These are phyloP conservation scores for Chrosomus eos DNA, from an alignment of 2,797 vertebrate genomes.

Conservation along the genomic window DNA sequence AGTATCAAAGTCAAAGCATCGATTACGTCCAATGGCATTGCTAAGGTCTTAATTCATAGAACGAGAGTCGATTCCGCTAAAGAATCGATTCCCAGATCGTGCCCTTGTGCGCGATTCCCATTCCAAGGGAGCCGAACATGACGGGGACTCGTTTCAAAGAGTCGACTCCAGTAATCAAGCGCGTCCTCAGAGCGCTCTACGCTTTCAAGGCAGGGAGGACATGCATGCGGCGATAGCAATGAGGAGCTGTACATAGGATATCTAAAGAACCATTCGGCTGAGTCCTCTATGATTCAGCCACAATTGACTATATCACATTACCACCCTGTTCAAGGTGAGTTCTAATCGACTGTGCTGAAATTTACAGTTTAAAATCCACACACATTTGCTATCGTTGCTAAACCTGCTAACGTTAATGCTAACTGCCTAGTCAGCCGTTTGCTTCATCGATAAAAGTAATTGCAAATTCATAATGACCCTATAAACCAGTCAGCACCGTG, in stretches of 20 bases:
- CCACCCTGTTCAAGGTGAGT: conserved; percentile 73
- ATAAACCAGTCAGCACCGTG: background rate
- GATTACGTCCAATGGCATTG: conserved; percentile 16
- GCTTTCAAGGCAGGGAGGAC: conserved; percentile 36
- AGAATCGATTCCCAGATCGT: background rate
- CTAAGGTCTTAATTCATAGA: too few relatives aligned
- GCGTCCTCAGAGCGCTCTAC: conserved; percentile 15
- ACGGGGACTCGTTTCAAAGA: conserved; percentile 7
- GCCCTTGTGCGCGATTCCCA: too few relatives aligned
- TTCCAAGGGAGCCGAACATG: background rate
- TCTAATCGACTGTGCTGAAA: background rate
- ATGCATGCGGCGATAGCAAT: conserved; percentile 47
- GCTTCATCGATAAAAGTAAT: conserved; percentile 18
- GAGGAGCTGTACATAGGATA: conserved; percentile 38
- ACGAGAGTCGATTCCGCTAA: background rate
- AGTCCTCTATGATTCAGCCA: conserved; percentile 77
- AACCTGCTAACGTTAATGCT: conserved; percentile 46
- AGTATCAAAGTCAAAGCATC: conserved; percentile 27
- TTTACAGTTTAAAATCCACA: background rate
- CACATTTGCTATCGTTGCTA: background rate
- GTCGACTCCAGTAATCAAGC: conserved; percentile 18
- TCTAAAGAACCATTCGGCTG: conserved; percentile 52
- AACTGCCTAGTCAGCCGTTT: conserved; percentile 43
- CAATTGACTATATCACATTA: conserved; percentile 62
- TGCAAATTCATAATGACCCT: background rate